Base-by-base conservation (phyloP, 1,140 invertebrate genomes). In the Drosophila erecta region DNA sequence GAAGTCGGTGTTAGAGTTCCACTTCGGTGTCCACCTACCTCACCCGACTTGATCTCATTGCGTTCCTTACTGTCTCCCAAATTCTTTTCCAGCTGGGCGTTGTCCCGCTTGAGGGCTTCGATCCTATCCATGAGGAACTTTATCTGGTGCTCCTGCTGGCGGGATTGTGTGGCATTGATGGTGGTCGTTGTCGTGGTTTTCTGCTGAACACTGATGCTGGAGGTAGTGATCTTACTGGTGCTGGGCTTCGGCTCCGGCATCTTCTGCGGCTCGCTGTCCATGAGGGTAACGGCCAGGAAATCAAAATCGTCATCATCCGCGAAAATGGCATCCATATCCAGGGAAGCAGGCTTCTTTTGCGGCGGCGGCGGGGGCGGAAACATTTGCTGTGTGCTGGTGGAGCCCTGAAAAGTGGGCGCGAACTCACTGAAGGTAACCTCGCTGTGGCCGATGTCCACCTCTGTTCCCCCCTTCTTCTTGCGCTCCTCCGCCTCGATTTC, bases 81-180 rank as follows among this genome's bases (percentile, higher is more conserved):
- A 51, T 90, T 81, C 8, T 79, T 86, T 6, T 72, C 69, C n/a
- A 92, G 53, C 54, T 90, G 90, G 0, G 49, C n/a, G 27, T 92
- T 92, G 24, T 90, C 81, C 7, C 76, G 81, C 37, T 91, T 90
- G 0, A 92, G 37, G 1, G 46, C 24, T 43, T 92, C 90, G 1
- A 90, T 60, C 1, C 87, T 84, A 6, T 92, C 84, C 79, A 81
- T 83, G 12, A 92, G 56, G 24, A 90, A 86, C 47, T 92, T 90
- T 1, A 92, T 61, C 54, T 92, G 90, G 0, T 85, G 70, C 33
- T 91, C 90, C 27, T 87, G 77, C 51, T 91, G 90, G 1, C 90
- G 80, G 2, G 84, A 20, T 57, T 70, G 76, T 6, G 64, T 67
- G 37, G 61, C 43, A 43, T 38, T 65, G 0, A 67, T 50, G 5